Evolutionary conservation across 2,797 vertebrate species (phyloP), one percentile per base, ranked within the genome.

Genomic region (Taeniopygia guttata): DNA sequence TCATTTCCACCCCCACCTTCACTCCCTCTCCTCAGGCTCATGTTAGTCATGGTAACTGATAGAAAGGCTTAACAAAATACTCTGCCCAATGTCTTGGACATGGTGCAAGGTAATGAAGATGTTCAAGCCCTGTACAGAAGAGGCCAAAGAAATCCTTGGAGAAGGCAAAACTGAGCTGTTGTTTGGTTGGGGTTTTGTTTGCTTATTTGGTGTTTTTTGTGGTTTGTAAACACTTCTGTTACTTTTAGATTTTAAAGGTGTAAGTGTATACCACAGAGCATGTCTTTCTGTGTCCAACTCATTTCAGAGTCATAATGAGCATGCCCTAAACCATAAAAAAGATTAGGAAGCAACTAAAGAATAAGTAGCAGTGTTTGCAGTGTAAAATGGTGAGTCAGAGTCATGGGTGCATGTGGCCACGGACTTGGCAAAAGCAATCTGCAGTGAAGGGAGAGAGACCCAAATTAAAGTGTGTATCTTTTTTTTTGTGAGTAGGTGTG

Each of bases 341-440:
- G 7, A 46, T 36, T 74, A 79, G 55, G 59, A 86, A 84, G 69
- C 30, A 82, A 55, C 55, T 81, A 22, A 90, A 78, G 29, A 83
- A 45, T 64, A 91, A 86, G n/a, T 49, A 81, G 38, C 63, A 75
- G 40, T 29, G 40, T 51, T 90, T 67, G 55, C 70, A 60, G 19
- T 66, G n/a, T 75, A 17, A 42, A 89, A 75, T 49, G 14, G 22
- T 94, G 92, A 96, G 63, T 95, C 94, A 95, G 76, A 83, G 83
- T 93, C 82, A 87, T 91, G 79, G 34, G 55, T 66, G 26, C 73
- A 36, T 55, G 43, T 64, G 68, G 70, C 82, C 69, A 30, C 1
- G 6, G 62, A 67, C 45, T 76, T 94, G 67, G 38, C 34, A 91
- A 87, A 79, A 84, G 29, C 55, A 88, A 60, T 52, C 38, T 80